These are phyloP conservation scores for Centruroides vittatus DNA, from an alignment of 1,140 invertebrate genomes.

Conservation along the genomic window DNA sequence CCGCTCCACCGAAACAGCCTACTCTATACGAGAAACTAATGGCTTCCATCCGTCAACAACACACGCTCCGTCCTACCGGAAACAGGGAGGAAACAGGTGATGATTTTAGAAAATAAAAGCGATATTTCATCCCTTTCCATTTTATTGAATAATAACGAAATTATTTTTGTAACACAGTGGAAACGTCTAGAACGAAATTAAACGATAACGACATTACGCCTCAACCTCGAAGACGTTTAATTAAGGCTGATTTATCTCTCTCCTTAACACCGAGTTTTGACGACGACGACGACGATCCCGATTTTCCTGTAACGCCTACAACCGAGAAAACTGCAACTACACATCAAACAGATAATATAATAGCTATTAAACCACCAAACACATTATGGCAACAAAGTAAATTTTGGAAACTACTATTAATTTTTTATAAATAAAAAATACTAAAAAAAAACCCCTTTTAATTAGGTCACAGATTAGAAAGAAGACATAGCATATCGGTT, in stretches of 20 bases:
- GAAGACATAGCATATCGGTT: slow-evolving; percentile 30
- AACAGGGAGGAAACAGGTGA: too few relatives aligned
- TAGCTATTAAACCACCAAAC: too few relatives aligned
- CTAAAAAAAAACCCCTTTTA: too few relatives aligned
- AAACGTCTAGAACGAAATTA: slow-evolving; percentile 25
- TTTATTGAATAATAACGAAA: neutral
- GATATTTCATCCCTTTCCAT: neutral
- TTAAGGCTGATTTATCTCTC: slow-evolving; percentile 33
- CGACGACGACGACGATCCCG: slow-evolving; percentile 20
- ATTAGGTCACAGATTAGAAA: slow-evolving; percentile 8
- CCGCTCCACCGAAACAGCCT: slow-evolving; percentile 47
- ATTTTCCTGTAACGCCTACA: slow-evolving; percentile 2
- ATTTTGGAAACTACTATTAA: too few relatives aligned
- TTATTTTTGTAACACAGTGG: slow-evolving; percentile 22
- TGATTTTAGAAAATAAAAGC: slow-evolving; percentile 5
- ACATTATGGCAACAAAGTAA: too few relatives aligned
- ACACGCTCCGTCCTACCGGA: slow-evolving; percentile 22
- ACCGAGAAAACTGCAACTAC: neutral
- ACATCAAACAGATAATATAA: too few relatives aligned
- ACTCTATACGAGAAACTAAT: slow-evolving; percentile 72
- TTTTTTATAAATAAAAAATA: too few relatives aligned
- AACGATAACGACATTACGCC: slow-evolving; percentile 25
- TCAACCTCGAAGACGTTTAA: slow-evolving; percentile 30
- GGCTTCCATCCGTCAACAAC: slow-evolving; percentile 70
- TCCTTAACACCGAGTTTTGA: slow-evolving; percentile 19